Percentiles rank a stretch among this genome's conserved stretches.
phyloP scores from a whole-genome alignment of 2,113 vertebrate genomes.

The Psittacara wagleri region DNA sequence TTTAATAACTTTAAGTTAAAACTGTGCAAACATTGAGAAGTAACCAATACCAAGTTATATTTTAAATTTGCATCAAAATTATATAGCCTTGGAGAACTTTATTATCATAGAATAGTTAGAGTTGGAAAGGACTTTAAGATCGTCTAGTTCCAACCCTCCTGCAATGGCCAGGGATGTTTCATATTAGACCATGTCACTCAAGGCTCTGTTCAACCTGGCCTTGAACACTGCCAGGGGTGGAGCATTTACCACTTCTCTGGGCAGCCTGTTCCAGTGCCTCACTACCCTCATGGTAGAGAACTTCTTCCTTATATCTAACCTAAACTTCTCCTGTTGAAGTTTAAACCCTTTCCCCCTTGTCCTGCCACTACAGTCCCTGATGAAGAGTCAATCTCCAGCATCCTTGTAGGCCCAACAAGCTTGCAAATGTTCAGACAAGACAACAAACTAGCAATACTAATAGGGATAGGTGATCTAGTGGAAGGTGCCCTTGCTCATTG shows the following conservation, averaged over 20 bases:
- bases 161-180: neutral
- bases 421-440: neutral
- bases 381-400: no score
- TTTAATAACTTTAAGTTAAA: constrained; percentile 56
- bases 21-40: constrained; percentile 45
- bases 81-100: neutral
- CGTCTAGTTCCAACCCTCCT: neutral
- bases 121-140: neutral
- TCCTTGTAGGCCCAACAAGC: neutral
- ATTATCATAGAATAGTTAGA: neutral
- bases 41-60: constrained; percentile 51
- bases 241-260: neutral
- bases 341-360: neutral
- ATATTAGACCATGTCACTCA: neutral
- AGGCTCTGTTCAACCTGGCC: neutral
- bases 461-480: no score
- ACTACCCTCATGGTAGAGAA: neutral
- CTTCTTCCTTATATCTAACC: neutral
- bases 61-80: constrained; percentile 54
- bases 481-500: no score
- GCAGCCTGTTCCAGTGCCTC: neutral
- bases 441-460: neutral
- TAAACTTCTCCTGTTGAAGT: neutral
- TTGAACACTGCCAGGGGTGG: neutral
- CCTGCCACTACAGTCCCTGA: neutral